Conservation (phyloP, 2,797 vertebrate genomes). For the Graptemys geographica region DNA sequence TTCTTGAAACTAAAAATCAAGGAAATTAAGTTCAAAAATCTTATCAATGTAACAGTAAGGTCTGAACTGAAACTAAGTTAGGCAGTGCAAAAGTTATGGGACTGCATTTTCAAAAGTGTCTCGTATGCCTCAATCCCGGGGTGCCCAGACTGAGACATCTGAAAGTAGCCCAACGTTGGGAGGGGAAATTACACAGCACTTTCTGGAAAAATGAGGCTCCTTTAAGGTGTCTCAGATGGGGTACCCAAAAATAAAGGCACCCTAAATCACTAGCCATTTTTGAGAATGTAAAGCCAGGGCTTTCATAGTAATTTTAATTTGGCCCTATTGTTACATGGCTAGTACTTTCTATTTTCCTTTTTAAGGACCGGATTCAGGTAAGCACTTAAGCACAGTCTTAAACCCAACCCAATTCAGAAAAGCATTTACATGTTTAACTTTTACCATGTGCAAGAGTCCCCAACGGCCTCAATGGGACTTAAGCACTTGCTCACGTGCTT, state of each 20-base stretch:
- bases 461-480: neutral
- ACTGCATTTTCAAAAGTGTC: neutral
- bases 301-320: neutral
- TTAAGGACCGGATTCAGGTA: neutral
- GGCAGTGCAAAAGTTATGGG: neutral
- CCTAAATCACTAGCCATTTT: neutral
- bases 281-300: neutral
- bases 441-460: neutral
- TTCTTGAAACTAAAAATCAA: no score
- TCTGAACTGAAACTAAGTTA: neutral
- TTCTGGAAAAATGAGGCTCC: no score
- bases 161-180: neutral
- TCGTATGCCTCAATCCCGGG: neutral
- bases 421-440: neutral
- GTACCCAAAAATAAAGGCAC: neutral
- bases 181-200: neutral
- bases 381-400: neutral
- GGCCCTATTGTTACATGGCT: neutral
- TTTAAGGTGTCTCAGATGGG: no score
- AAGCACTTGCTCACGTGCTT: neutral
- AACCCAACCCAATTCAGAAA: rapidly evolving
- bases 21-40: neutral
- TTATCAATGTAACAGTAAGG: rapidly evolving
- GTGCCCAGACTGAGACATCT: neutral
- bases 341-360: neutral